Evolutionary conservation across 2,113 vertebrate genomes (phyloP).

Genomic region (Clarias macrocephalus): DNA sequence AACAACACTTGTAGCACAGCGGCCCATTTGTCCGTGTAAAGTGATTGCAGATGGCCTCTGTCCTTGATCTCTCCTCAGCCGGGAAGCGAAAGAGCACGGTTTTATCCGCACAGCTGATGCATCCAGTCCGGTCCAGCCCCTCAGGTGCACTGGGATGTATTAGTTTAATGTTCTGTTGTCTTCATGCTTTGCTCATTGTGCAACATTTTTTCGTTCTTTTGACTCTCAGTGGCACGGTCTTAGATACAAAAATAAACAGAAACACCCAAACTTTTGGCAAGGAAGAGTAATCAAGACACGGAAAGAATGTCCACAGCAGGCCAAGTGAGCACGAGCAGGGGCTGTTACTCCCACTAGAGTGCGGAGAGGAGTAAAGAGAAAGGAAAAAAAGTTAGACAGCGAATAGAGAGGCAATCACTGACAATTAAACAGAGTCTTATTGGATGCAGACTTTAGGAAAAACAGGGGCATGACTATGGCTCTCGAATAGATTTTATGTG

Average conservation of each 20-base stretch:
- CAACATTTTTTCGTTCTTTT: conserved; percentile 39
- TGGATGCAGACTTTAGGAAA: conserved; percentile 44
- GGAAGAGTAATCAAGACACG: conserved; percentile 66
- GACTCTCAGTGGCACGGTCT: conserved; percentile 60
- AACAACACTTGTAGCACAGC: conserved; percentile 33
- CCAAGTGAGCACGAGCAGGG: conserved; percentile 55
- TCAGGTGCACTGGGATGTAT: conserved; percentile 16
- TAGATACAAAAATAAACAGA: conserved; percentile 73
- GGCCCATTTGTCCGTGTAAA: conserved; percentile 36
- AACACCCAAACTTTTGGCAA: conserved; percentile 63
- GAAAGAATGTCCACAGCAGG: conserved; percentile 68
- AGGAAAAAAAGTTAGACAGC: conserved; percentile 21
- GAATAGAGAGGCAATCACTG: conserved; percentile 19
- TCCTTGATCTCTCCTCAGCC: conserved; percentile 35
- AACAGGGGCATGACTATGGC: conserved; percentile 19
- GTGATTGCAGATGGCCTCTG: conserved; percentile 30
- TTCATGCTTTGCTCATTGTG: conserved; percentile 20
- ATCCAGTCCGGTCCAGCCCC: background rate
- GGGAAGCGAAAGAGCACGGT: conserved; percentile 3
- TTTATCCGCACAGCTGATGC: conserved; percentile 23
- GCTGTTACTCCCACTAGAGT: conserved; percentile 42
- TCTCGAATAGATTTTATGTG: background rate
- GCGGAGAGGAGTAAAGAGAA: conserved; percentile 25
- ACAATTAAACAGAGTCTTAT: conserved; percentile 45
- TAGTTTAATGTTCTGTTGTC: conserved; percentile 24